Evolutionary conservation across 2,888 invertebrate genomes (phyloP).

Genomic region (Julus scandinavius): DNA sequence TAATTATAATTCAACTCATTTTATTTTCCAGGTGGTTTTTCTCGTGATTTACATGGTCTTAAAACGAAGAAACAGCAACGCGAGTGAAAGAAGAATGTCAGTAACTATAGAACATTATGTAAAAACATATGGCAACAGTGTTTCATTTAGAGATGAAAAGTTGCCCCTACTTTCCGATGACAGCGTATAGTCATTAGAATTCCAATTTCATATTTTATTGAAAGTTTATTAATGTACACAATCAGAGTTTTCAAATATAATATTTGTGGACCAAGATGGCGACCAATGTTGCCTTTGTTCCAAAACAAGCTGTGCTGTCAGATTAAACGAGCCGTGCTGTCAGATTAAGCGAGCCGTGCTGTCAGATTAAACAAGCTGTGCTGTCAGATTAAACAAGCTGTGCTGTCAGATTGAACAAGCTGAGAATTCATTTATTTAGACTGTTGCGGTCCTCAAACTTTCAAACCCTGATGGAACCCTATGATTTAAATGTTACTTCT

Average conservation of each 20-base stretch:
- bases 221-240: neutral
- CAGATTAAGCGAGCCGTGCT: neutral
- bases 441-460: too few species aligned
- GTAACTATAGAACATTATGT: constrained; percentile 36
- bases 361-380: neutral
- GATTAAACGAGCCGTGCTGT: neutral
- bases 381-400: neutral
- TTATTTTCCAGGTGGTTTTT: neutral
- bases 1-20: neutral
- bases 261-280: neutral
- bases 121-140: constrained; percentile 27
- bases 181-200: neutral
- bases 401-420: neutral
- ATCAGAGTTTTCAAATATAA: neutral
- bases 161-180: constrained; percentile 12
- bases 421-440: too few species aligned
- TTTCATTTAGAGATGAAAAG: constrained; percentile 21
- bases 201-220: neutral
- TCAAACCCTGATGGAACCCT: too few species aligned
- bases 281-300: neutral
- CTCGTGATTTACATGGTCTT: neutral
- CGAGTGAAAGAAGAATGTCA: neutral
- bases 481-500: too few species aligned
- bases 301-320: neutral
- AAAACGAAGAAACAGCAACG: neutral